Base-by-base conservation (phyloP, 2,888 invertebrate species). In the Heteromyza rotundicornis region DNA sequence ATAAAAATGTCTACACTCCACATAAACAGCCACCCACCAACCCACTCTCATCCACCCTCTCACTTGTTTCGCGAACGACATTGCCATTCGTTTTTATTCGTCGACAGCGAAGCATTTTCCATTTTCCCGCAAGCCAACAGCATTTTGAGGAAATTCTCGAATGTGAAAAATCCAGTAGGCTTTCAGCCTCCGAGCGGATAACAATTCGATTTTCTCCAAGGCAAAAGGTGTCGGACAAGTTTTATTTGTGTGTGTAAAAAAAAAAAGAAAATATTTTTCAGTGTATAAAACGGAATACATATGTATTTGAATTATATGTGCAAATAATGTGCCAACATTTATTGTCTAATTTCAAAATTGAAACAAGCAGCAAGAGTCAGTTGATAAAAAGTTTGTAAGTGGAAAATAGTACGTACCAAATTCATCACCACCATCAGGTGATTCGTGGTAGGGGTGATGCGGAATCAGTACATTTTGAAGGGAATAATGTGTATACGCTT, bases 161-260 rank as follows among this genome's bases (percentile, higher is more conserved):
- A 67, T 71, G 67, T 64, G 67, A 55, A 69, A 70, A 76, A 71
- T 80, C 78, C 79, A 82, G 81, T 82, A 80, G 81, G 81, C 81
- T 81, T 79, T 81, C 81, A 81, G 81, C 81, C 81, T 82, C 81
- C 81, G 81, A 82, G 82, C 80, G 82, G 82, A 81, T 80, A 79
- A 81, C 81, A 81, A 77, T 76, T 73, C 72, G 79, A 68, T 68
- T 69, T n/a, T 70, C 65, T 65, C 64, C 66, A 63, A 63, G 57
- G 60, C 69, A 63, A 63, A 67, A 67, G 63, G 66, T 56, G n/a
- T n/a, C n/a, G 57, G 40, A 23, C 32, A n/a, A 20, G 54, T 55
- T 17, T 19, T 47, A 3, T 5, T 20, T 47, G 17, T 53, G 57
- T 60, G 22, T 52, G 19, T 24, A 24, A 32, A 27, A 32, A 24